A percentile compares a stretch with the other conserved stretches of the same genome.
Conservation (phyloP, 1,140 invertebrate species). For the Belonocnema kinseyi region DNA sequence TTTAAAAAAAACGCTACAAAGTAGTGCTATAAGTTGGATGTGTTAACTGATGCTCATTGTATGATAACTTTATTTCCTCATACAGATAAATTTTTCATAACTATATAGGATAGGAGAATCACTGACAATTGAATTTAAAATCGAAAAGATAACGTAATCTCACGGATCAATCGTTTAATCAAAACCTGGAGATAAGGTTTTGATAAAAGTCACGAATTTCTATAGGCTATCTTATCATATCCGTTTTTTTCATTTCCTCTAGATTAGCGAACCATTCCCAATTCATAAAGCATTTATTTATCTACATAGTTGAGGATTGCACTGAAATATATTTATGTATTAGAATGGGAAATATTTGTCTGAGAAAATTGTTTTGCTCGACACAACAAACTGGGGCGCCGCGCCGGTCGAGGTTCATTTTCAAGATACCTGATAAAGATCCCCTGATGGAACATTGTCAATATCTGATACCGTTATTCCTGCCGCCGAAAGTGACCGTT, state of each 20-base stretch:
- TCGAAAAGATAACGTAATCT: too few species aligned
- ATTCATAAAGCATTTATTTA: neutral
- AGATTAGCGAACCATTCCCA: neutral
- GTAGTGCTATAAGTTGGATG: too few species aligned
- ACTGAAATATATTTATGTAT: neutral
- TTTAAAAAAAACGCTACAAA: too few species aligned
- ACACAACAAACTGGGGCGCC: neutral
- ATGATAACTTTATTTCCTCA: too few species aligned
- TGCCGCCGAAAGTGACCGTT: neutral
- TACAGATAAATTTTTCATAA: too few species aligned
- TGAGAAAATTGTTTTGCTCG: constrained; percentile 16
- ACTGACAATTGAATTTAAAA: too few species aligned
- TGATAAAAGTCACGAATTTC: too few species aligned
- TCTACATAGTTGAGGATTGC: neutral
- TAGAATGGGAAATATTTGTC: constrained; percentile 36
- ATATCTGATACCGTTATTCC: neutral
- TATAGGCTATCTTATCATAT: neutral
- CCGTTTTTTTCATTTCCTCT: constrained; percentile 14
- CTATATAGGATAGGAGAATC: too few species aligned
- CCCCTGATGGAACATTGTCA: constrained; percentile 1
- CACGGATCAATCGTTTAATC: too few species aligned
- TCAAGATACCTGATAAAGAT: constrained; percentile 23
- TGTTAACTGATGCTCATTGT: too few species aligned
- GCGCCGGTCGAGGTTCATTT: constrained; percentile 34
- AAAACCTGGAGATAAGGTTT: too few species aligned